Percentiles rank a stretch among this genome's conserved stretches.
Conservation (phyloP, 1,140 invertebrate species). For the Dendroctonus ponderosae region DNA sequence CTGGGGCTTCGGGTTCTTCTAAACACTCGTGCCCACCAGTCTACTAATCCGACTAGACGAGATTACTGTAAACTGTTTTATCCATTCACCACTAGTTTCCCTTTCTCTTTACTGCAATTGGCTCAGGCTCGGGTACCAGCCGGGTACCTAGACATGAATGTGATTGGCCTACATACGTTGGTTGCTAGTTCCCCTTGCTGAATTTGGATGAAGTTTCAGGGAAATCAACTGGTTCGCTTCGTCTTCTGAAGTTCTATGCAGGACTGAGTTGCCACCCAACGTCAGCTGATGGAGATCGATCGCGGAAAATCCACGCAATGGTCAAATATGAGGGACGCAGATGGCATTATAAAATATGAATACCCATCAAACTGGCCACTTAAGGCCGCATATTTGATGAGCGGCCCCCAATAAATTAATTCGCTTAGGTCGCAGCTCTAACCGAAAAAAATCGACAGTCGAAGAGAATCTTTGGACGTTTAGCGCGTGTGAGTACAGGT, state of each 20-base stretch:
- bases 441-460: conserved; percentile 23
- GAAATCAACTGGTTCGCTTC: too few relatives aligned
- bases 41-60: conserved; percentile 27
- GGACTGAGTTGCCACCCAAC: too few relatives aligned
- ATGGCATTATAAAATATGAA: conserved; percentile 27
- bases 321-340: conserved; percentile 12
- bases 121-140: too few relatives aligned
- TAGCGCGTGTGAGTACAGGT: conserved; percentile 41
- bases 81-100: conserved; percentile 17
- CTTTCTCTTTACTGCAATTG: neutral
- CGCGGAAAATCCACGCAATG: too few relatives aligned
- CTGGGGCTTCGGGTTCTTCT: conserved; percentile 10
- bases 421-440: conserved; percentile 7
- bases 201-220: too few relatives aligned
- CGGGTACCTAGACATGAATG: too few relatives aligned
- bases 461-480: conserved; percentile 37
- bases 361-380: conserved; percentile 26
- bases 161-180: too few relatives aligned
- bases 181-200: too few relatives aligned
- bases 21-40: conserved; percentile 20
- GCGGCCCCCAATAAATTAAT: conserved; percentile 28
- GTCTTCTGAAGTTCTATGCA: too few relatives aligned
- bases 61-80: conserved; percentile 29
- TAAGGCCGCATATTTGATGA: conserved; percentile 29
- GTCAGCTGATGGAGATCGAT: too few relatives aligned